Evolutionary conservation across 2,888 invertebrate genomes (phyloP).

Genomic region (Atethmia centrago): DNA sequence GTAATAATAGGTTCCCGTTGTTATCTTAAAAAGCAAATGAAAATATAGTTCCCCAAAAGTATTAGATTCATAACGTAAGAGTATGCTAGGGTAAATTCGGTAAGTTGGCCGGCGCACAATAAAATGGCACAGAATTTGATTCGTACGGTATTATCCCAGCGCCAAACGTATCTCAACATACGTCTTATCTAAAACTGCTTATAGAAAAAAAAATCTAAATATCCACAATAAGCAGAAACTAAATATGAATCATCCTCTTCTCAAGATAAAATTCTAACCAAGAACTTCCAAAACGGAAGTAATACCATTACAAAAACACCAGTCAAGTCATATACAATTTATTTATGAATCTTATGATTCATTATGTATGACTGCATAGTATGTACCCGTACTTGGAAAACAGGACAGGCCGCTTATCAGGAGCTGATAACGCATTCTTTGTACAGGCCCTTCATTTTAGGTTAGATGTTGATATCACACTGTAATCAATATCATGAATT

Average conservation of each 20-base stretch:
- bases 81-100: background rate
- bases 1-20: background rate
- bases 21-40: background rate
- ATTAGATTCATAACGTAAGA: background rate
- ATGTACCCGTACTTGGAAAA: conserved; percentile 80
- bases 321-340: conserved; percentile 35
- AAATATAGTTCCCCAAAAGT: background rate
- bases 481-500: conserved; percentile 63
- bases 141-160: background rate
- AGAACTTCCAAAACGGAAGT: conserved; percentile 62
- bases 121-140: background rate
- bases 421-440: conserved; percentile 79
- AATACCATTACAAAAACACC: conserved; percentile 4
- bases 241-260: conserved; percentile 31
- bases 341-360: conserved; percentile 74
- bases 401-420: conserved; percentile 83
- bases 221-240: background rate
- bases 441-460: conserved; percentile 75
- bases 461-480: conserved; percentile 67
- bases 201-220: background rate
- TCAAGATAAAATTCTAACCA: conserved; percentile 37
- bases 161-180: background rate
- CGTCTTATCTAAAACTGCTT: background rate
- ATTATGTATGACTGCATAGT: conserved; percentile 72
- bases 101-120: background rate